Evolutionary conservation across 1,140 invertebrate genomes (phyloP).

Genomic region (Pectinophora gossypiella): DNA sequence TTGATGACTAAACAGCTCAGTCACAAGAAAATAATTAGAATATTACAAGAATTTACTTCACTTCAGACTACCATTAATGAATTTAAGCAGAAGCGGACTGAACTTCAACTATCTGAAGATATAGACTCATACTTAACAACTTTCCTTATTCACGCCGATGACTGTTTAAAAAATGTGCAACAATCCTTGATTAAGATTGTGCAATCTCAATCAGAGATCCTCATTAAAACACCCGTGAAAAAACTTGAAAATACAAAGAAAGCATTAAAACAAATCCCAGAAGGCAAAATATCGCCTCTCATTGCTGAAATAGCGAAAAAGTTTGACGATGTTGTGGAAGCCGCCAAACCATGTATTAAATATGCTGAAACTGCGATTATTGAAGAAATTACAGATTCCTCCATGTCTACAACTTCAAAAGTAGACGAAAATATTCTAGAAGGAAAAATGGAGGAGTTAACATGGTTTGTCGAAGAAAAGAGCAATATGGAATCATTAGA

Average conservation of each 20-base stretch:
- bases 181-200: constrained; percentile 32
- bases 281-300: constrained; percentile 5
- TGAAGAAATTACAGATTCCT: constrained; percentile 19
- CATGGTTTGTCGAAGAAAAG: constrained; percentile 11
- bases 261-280: constrained; percentile 15
- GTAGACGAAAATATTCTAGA: constrained; percentile 5
- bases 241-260: constrained; percentile 15
- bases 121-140: constrained; percentile 23
- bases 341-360: constrained; percentile 13
- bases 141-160: constrained; percentile 30
- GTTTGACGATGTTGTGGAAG: constrained; percentile 19
- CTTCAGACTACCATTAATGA: constrained; percentile 32
- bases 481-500: constrained; percentile 4
- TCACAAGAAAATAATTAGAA: constrained; percentile 46
- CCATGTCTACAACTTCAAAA: background rate
- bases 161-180: constrained; percentile 32
- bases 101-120: constrained; percentile 29
- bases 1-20: constrained; percentile 39
- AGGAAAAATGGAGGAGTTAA: constrained; percentile 19
- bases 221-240: constrained; percentile 30
- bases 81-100: constrained; percentile 30
- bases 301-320: constrained; percentile 13
- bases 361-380: constrained; percentile 16
- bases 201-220: constrained; percentile 32
- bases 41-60: constrained; percentile 44